Evolutionary conservation across 2,888 invertebrate genomes (phyloP), one percentile per base, ranked within the genome.

Genomic region (Luperina nickerlii): DNA sequence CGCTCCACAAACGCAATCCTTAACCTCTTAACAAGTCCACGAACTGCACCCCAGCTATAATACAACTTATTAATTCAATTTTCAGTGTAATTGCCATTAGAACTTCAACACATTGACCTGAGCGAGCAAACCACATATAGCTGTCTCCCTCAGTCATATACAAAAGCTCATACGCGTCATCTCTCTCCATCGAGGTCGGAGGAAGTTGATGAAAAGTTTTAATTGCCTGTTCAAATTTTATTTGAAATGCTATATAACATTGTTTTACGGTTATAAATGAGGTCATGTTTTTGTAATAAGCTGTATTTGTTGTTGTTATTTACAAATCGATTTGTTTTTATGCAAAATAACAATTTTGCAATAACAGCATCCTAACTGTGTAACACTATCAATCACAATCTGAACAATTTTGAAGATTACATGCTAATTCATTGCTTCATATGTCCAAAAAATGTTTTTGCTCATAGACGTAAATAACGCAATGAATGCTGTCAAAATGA

Each of bases 161-260:
- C 48, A 51, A 62, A 66, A 13, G 18, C 68, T 54, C 60, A 76
- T 76, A 72, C 42, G 54, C 78, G 70, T 68, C 72, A 65, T 85
- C 86, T 74, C 70, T 24, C 73, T 81, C 65, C n/a, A 45, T 6
- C 74, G 13, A 27, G 70, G 65, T 54, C 70, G 81, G 51, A 65
- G 73, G 54, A 85, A 87, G 84, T 88, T 85, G 79, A 85, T 85
- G 82, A 78, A 87, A 90, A 90, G 83, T 90, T 90, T 87, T 89
- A 89, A 90, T 90, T 90, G 90, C 83, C 88, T 86, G 79, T 87
- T 87, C 78, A 84, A 83, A 90, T 89, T 90, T 89, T 89, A 89
- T 89, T 89, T 84, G 80, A 74, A 85, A 81, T 76, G 74, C 68
- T 76, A 72, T 80, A 78, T 74, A 79, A 84, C 76, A 80, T 81